Conservation (phyloP, 2,888 invertebrate species). For the Leptodirus hochenwartii region DNA sequence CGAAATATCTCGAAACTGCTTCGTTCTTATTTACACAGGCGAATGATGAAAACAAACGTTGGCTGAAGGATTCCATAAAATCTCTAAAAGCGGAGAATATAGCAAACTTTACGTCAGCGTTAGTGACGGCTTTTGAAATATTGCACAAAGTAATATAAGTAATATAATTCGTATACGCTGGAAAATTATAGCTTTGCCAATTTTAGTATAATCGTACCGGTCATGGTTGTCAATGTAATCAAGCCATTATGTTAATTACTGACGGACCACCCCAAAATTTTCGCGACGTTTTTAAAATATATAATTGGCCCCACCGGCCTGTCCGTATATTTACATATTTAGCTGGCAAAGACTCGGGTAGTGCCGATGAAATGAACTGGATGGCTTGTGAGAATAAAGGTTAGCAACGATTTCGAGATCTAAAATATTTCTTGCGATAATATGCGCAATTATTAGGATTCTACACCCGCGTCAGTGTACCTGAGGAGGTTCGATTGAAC, state of each 20-base stretch:
- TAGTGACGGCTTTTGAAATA: conserved; percentile 84
- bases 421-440: background rate
- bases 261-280: conserved; percentile 69
- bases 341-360: conserved; percentile 81
- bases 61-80: conserved; percentile 59
- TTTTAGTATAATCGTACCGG: conserved; percentile 60
- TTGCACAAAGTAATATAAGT: conserved; percentile 54
- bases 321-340: conserved; percentile 93
- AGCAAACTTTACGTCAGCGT: conserved; percentile 81
- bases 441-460: conserved; percentile 40
- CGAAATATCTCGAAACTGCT: background rate
- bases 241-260: conserved; percentile 94
- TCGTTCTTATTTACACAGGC: conserved; percentile 38
- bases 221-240: conserved; percentile 87
- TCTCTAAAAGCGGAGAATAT: conserved; percentile 58
- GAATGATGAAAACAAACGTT: conserved; percentile 62
- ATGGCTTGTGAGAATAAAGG: conserved; percentile 98
- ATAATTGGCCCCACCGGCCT: conserved; percentile 88
- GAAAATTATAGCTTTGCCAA: background rate
- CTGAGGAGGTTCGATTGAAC: conserved; percentile 77
- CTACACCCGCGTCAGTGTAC: conserved; percentile 74
- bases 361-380: conserved; percentile 69
- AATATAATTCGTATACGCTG: background rate
- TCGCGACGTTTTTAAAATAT: conserved; percentile 44
- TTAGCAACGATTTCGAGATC: conserved; percentile 24